Evolutionary conservation across 2,113 vertebrate species (phyloP), one percentile per base, ranked within the genome.

Genomic region (Periophthalmodon schlosseri): DNA sequence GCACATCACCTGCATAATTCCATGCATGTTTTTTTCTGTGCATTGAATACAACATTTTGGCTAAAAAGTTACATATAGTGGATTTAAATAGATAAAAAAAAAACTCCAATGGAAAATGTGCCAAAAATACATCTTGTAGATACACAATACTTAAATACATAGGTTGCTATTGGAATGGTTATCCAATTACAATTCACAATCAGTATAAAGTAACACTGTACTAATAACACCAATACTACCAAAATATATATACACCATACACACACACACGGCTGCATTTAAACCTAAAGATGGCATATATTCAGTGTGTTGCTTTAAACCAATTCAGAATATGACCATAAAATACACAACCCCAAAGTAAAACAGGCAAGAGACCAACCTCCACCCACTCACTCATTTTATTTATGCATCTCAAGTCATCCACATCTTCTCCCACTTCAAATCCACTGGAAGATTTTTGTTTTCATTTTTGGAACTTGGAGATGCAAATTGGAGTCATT

Each of bases 401-500:
- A 77, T 87, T 84, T 78, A 75, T 78, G 81, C 52, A 74, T 72
- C 65, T 75, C 74, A 44, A 76, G 65, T 75, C 54, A 76, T 68
- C 64, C 74, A 50, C 11, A 69, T 79, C 69, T 74, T 57, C 76
- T 74, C 75, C 77, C 39, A 44, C 39, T 44, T 74, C 82, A 68
- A 33, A 20, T 76, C 56, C 63, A 24, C 71, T 61, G 57, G 65
- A 74, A 20, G 14, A n/a, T 28, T 39, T 68, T 16, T 13, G 52
- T 52, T 64, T 8, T 69, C 58, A 69, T 50, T 28, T 72, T 65
- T 73, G 49, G n/a, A 58, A 72, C 82, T 79, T 50, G 79, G 68
- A 85, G 75, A 92, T 90, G 89, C 84, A 90, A 90, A 91, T 91
- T 81, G 65, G 20, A 78, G 47, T 75, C 68, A 86, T 91, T 90